A percentile compares a stretch with the other conserved stretches of the same genome.
phyloP scores from a whole-genome alignment of 2,797 vertebrate genomes.

The Pseudopleuronectes americanus region DNA sequence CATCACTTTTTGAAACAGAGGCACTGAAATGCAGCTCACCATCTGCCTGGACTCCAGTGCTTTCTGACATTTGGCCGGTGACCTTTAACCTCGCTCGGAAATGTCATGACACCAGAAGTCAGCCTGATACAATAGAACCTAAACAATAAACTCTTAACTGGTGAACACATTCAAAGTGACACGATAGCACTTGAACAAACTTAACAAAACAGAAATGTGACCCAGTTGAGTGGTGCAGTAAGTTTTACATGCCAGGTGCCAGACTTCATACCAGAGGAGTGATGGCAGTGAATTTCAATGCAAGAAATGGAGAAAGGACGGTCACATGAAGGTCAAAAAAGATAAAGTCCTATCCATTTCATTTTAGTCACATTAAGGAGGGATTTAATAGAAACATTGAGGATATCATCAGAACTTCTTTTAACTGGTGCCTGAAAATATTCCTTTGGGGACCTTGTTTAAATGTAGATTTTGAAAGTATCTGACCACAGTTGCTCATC shows the following conservation, averaged over 20 bases:
- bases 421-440: conserved; percentile 1
- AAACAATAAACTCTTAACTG: conserved; percentile 1
- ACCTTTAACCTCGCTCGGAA: conserved; percentile 78
- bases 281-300: conserved; percentile 52
- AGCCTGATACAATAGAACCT: conserved; percentile 40
- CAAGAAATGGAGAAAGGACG: conserved; percentile 1
- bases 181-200: too few relatives aligned
- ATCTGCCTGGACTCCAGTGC: conserved; percentile 71
- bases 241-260: conserved; percentile 41
- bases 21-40: conserved; percentile 58
- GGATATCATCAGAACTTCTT: conserved; percentile 10
- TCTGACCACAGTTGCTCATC: conserved; percentile 1
- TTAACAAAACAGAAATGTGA: background rate
- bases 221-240: background rate
- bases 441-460: background rate
- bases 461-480: conserved; percentile 7
- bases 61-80: conserved; percentile 73
- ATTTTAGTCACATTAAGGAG: conserved; percentile 52
- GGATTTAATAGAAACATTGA: conserved; percentile 20
- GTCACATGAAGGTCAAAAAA: conserved; percentile 54
- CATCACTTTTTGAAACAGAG: conserved; percentile 22
- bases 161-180: conserved; percentile 3
- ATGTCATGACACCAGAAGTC: conserved; percentile 74
- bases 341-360: conserved; percentile 49
- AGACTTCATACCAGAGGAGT: conserved; percentile 44